A percentile compares a stretch with the other conserved stretches of the same genome.
phyloP scores from a whole-genome alignment of 2,797 vertebrate species.

The Morus bassanus region DNA sequence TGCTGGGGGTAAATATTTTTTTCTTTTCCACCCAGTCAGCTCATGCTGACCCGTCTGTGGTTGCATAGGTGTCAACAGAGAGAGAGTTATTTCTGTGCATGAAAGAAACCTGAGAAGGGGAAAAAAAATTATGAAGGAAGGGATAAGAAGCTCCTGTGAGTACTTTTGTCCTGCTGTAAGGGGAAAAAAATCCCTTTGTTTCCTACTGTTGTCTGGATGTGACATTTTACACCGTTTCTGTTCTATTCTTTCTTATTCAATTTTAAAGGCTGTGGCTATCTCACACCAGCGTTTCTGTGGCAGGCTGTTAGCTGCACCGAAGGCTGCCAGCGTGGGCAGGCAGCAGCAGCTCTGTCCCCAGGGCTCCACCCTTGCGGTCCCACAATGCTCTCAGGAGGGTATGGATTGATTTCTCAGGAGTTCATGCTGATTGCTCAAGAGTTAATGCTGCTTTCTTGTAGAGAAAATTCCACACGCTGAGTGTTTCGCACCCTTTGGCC shows the following conservation, averaged over 20 bases:
- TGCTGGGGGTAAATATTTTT: conserved; percentile 30
- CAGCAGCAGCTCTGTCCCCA: neutral
- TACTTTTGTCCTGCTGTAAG: neutral
- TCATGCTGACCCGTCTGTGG: neutral
- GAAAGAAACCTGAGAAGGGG: neutral
- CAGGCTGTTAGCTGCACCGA: neutral
- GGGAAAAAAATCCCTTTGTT: neutral
- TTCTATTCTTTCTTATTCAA: neutral
- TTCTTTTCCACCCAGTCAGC: conserved; percentile 24
- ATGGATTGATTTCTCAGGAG: neutral
- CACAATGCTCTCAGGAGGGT: neutral
- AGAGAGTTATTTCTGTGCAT: conserved; percentile 10
- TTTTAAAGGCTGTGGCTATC: neutral
- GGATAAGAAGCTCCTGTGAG: neutral
- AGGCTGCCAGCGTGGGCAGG: neutral
- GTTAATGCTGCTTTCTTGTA: neutral
- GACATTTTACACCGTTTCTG: neutral
- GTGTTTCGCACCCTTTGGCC: neutral
- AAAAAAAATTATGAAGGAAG: neutral
- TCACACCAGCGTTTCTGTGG: neutral
- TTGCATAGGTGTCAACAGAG: conserved; percentile 13
- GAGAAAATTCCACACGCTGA: neutral
- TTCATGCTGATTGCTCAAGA: neutral
- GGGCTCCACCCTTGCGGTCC: neutral
- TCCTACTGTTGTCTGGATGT: conserved; percentile 3